phyloP scores from a whole-genome alignment of 2,888 invertebrate species.

The Caenorhabditis sp. region DNA sequence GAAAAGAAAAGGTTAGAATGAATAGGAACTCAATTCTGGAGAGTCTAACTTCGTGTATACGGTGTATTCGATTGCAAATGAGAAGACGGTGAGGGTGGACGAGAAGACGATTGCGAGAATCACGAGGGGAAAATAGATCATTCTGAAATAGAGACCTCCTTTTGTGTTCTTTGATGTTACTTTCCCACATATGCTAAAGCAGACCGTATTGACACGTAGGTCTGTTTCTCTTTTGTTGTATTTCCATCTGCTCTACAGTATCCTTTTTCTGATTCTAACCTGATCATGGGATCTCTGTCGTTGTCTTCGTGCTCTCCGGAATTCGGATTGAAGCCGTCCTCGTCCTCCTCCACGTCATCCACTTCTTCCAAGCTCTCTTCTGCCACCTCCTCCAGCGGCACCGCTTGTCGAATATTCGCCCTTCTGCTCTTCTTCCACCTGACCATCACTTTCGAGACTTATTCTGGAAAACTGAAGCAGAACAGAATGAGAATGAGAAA shows the following conservation, averaged over 20 bases:
- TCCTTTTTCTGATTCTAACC: conserved; percentile 3
- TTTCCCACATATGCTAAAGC: too few species aligned
- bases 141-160: too few species aligned
- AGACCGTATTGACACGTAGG: too few species aligned
- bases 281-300: conserved; percentile 26
- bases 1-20: too few species aligned
- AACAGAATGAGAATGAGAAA: background rate
- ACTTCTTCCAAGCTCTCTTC: conserved; percentile 4
- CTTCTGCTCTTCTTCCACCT: conserved; percentile 20
- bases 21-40: too few species aligned
- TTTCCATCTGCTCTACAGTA: too few species aligned
- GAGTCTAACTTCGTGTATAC: too few species aligned
- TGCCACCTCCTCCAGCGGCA: background rate
- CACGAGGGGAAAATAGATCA: conserved; percentile 4
- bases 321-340: background rate
- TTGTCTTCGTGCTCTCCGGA: conserved; percentile 32
- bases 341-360: conserved; percentile 1
- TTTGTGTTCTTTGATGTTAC: too few species aligned
- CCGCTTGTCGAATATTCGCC: background rate
- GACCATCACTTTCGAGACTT: conserved; percentile 7
- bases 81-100: background rate
- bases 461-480: background rate
- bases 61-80: background rate
- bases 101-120: background rate
- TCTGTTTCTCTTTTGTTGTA: too few species aligned